These are phyloP conservation scores for Acheta domesticus DNA, from an alignment of 2,888 invertebrate species.

Conservation along the genomic window DNA sequence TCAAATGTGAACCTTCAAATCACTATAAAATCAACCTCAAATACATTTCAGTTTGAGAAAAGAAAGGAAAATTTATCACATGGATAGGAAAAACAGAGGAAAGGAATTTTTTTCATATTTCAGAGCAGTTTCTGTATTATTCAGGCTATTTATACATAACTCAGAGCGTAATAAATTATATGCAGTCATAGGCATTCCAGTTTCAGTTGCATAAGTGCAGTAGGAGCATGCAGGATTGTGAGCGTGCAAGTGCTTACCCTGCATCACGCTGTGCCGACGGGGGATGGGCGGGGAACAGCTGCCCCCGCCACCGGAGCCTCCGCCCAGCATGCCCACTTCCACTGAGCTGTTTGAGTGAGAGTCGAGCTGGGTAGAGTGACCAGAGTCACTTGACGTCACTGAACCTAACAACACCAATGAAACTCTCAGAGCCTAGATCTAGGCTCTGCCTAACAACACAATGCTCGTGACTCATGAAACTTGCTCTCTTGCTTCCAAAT, in stretches of 20 bases:
- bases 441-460: background rate
- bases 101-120: background rate
- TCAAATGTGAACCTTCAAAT: background rate
- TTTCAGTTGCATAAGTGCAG: background rate
- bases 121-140: background rate
- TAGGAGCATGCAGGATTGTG: background rate
- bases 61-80: background rate
- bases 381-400: constrained; percentile 88
- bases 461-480: background rate
- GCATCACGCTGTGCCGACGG: constrained; percentile 54
- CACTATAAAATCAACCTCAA: background rate
- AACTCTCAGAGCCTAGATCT: background rate
- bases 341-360: constrained; percentile 59
- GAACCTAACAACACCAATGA: constrained; percentile 57
- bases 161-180: no score
- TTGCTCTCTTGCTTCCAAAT: background rate
- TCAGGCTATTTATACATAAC: background rate
- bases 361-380: constrained; percentile 74
- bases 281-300: constrained; percentile 52
- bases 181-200: background rate
- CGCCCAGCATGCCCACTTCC: constrained; percentile 39
- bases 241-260: constrained; percentile 45
- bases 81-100: background rate
- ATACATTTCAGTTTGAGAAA: background rate
- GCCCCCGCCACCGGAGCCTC: constrained; percentile 47